A percentile compares a stretch with the other conserved stretches of the same genome.
Conservation (phyloP, 2,113 vertebrate genomes). For the Tychaedon coryphoeus region DNA sequence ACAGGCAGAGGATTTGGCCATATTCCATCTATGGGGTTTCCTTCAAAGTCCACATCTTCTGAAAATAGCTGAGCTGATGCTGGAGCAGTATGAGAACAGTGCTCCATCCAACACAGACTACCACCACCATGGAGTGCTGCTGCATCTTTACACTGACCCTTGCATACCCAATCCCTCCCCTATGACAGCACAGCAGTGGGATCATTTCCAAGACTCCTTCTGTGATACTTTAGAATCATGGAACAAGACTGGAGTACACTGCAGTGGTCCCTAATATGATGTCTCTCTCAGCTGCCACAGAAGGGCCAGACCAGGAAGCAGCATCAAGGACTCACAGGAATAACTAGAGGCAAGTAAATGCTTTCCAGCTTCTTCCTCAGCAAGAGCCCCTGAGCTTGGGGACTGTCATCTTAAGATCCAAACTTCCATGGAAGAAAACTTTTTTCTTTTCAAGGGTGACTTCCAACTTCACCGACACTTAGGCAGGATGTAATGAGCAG, state of each 20-base stretch:
- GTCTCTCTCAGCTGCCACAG: background rate
- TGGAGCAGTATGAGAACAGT: background rate
- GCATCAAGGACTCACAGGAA: background rate
- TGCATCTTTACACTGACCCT: background rate
- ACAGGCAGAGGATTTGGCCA: background rate
- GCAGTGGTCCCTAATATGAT: rapidly evolving
- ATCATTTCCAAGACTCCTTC: background rate
- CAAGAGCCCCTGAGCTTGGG: background rate
- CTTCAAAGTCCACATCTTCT: background rate
- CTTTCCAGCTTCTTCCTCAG: background rate
- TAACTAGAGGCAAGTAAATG: background rate
- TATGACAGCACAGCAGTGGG: background rate
- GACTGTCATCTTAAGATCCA: background rate
- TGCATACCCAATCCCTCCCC: background rate
- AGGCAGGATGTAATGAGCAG: background rate
- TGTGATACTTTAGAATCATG: background rate
- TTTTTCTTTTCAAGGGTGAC: background rate
- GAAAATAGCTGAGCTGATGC: background rate
- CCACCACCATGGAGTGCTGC: background rate
- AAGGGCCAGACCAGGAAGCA: background rate
- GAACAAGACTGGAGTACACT: background rate
- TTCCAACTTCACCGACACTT: background rate
- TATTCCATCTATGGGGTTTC: background rate
- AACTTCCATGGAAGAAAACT: background rate
- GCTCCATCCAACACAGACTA: background rate